Evolutionary conservation across 2,113 vertebrate species (phyloP).

Genomic region (Poeciliopsis turrubarensis): DNA sequence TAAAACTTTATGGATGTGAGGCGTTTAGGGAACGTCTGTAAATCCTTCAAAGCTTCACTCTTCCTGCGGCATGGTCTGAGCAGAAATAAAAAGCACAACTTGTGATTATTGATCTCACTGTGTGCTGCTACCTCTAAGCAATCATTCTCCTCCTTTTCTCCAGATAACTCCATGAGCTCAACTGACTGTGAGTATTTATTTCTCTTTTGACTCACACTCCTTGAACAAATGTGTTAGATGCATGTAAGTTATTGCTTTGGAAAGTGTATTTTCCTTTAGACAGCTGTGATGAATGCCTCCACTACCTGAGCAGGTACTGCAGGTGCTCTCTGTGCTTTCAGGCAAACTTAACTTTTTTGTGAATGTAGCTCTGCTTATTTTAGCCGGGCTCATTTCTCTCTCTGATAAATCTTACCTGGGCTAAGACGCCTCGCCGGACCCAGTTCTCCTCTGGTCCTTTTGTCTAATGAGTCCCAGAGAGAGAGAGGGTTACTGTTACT

Average conservation of each 20-base stretch:
- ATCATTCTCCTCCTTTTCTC: constrained; percentile 14
- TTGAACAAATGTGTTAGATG: constrained; percentile 8
- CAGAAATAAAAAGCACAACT: background rate
- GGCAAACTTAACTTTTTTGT: constrained; percentile 45
- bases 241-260: constrained; percentile 16
- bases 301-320: constrained; percentile 60
- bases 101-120: background rate
- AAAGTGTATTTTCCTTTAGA: constrained; percentile 39
- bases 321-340: constrained; percentile 38
- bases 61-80: background rate
- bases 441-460: constrained; percentile 40
- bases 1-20: background rate
- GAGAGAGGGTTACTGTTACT: constrained; percentile 40
- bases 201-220: constrained; percentile 15
- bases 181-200: constrained; percentile 88
- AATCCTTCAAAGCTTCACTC: background rate
- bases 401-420: constrained; percentile 52
- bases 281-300: constrained; percentile 47
- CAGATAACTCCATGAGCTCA: constrained; percentile 88
- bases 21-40: background rate
- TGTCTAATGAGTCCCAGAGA: constrained; percentile 74
- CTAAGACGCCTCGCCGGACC: constrained; percentile 35
- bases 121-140: constrained; percentile 1
- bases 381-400: constrained; percentile 39
- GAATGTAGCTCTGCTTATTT: constrained; percentile 29